Percentiles rank a stretch among this genome's conserved stretches.
Evolutionary conservation across 2,888 invertebrate species (phyloP).

Genomic region (Trissoscelio sp.): DNA sequence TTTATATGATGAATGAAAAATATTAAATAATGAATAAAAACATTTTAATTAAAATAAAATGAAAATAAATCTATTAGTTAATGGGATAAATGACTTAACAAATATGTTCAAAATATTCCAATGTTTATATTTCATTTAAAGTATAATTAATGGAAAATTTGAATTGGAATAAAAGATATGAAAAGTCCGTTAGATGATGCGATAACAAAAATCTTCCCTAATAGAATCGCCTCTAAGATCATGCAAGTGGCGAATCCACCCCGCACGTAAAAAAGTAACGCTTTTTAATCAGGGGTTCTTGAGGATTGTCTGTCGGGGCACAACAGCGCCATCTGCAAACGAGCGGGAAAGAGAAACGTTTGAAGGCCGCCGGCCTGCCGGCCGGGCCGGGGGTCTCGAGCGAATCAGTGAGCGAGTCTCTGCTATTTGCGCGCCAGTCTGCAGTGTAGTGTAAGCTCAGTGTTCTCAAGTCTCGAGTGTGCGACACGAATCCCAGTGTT

Average conservation of each 20-base stretch:
- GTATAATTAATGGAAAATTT: too few relatives aligned
- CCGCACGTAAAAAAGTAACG: conserved; percentile 30
- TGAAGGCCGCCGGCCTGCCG: conserved; percentile 80
- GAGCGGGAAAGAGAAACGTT: conserved; percentile 82
- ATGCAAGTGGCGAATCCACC: conserved; percentile 1
- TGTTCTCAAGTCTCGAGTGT: conserved; percentile 57
- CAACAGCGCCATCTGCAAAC: conserved; percentile 78
- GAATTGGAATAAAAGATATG: too few relatives aligned
- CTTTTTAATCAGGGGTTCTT: conserved; percentile 47
- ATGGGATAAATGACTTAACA: too few relatives aligned
- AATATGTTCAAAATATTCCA: too few relatives aligned
- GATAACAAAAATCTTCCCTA: not conserved
- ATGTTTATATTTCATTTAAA: too few relatives aligned
- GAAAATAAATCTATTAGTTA: too few relatives aligned
- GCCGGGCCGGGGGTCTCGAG: conserved; percentile 72
- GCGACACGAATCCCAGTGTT: conserved; percentile 47
- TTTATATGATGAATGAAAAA: too few relatives aligned
- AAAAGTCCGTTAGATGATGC: not conserved
- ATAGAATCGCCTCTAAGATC: not conserved
- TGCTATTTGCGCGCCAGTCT: conserved; percentile 78
- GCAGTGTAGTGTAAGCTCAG: conserved; percentile 72
- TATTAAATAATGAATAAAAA: too few relatives aligned
- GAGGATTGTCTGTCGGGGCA: conserved; percentile 33
- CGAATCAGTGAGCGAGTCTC: conserved; percentile 73
- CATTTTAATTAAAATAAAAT: too few relatives aligned